phyloP scores from a whole-genome alignment of 1,140 invertebrate species.

The Drosophila santomea region DNA sequence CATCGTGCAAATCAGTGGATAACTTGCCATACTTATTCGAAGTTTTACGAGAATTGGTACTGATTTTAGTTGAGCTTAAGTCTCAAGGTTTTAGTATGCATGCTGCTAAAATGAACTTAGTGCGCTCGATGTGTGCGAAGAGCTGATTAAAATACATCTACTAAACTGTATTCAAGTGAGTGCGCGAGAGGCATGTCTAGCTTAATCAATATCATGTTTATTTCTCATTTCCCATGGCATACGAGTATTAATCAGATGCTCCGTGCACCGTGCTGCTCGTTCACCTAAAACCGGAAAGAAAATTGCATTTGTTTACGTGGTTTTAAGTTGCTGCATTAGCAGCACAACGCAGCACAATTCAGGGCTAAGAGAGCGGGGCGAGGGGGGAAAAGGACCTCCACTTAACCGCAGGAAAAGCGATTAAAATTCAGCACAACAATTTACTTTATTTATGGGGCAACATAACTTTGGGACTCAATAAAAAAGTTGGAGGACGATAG shows the following conservation, averaged over 20 bases:
- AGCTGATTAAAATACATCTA: too few species aligned
- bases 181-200: background rate
- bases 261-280: background rate
- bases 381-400: constrained; percentile 30
- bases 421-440: constrained; percentile 78
- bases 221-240: background rate
- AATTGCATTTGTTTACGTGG: constrained; percentile 43
- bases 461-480: constrained; percentile 77
- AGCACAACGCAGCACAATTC: background rate
- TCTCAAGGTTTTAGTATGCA: too few species aligned
- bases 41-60: background rate
- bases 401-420: constrained; percentile 54
- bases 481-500: constrained; percentile 31
- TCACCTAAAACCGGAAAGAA: background rate
- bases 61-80: background rate
- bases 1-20: background rate
- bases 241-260: constrained; percentile 16
- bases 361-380: background rate
- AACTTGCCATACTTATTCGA: background rate
- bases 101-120: too few species aligned
- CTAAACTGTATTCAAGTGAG: too few species aligned
- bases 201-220: background rate
- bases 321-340: constrained; percentile 38
- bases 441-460: constrained; percentile 74
- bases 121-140: too few species aligned